These are phyloP conservation scores for Agrotis segetum DNA, from an alignment of 2,888 invertebrate species.

Conservation along the genomic window DNA sequence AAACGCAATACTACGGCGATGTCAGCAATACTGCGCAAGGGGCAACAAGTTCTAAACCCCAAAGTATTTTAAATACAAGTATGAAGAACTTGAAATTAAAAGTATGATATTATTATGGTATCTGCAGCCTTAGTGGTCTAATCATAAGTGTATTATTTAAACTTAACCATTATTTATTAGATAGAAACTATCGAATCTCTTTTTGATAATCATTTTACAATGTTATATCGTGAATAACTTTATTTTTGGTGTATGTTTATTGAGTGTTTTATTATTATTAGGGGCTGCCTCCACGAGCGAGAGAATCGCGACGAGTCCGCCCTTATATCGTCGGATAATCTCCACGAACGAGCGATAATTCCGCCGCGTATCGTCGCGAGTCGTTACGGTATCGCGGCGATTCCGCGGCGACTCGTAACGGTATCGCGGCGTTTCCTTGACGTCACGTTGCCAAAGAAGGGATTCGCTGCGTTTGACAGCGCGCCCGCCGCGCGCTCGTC, in stretches of 20 bases:
- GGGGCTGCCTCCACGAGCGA: too few relatives aligned
- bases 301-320: too few relatives aligned
- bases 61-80: slow-evolving; percentile 41
- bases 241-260: slow-evolving; percentile 28
- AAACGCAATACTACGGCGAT: not conserved
- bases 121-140: slow-evolving; percentile 41
- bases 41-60: slow-evolving; percentile 8
- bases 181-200: slow-evolving; percentile 56
- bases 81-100: slow-evolving; percentile 30
- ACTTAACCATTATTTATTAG: slow-evolving; percentile 53
- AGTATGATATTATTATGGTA: slow-evolving; percentile 36
- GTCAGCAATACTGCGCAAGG: slow-evolving; percentile 1
- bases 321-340: too few relatives aligned
- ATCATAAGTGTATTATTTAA: slow-evolving; percentile 47
- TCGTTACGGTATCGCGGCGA: too few relatives aligned
- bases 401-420: too few relatives aligned
- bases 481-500: too few relatives aligned
- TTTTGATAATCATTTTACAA: slow-evolving; percentile 60
- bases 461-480: too few relatives aligned
- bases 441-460: too few relatives aligned
- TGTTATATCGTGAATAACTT: slow-evolving; percentile 46
- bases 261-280: slow-evolving; percentile 8
- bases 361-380: too few relatives aligned
- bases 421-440: too few relatives aligned
- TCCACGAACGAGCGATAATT: too few relatives aligned